Base-by-base conservation (phyloP, 2,888 invertebrate genomes). In the Anoplius nigerrimus region DNA sequence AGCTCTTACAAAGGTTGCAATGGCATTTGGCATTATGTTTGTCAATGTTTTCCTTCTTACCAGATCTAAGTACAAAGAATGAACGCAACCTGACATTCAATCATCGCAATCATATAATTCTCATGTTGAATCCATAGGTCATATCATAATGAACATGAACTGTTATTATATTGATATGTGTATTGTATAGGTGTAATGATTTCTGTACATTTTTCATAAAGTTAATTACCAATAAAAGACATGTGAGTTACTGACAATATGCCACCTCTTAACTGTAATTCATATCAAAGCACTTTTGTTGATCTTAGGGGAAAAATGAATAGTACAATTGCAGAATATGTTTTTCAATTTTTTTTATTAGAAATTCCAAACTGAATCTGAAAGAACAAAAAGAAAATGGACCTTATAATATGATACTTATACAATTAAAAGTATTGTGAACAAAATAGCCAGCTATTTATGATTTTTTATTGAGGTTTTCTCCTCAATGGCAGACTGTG, bases 381-480 rank as follows among this genome's bases (percentile, higher is more conserved):
- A 75, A 82, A 82, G 58, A 75, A 72, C 21, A 62, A 63, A 27
- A 6, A 27, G 11, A 34, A 34, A 34, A 1, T 34, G 4, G 34
- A 34, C 11, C 34, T 63, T 74, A 70, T 70, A 8, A 2, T 13
- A 45, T n/a, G 6, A 57, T 56, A 64, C 13, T 64, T 24, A n/a
- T 27, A 61, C 24, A 5, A 2, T 13, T 54, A 24, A 15, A 62
- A 20, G 22, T 27, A 18, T 11, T 46, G 20, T 46, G 21, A 16
- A 46, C 21, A n/a, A n/a, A n/a, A n/a, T n/a, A n/a, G n/a, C n/a
- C n/a, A n/a, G n/a, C n/a, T 2, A 42, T 43, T 21, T 43, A 57
- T 79, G 87, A 88, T 89, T 89, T 90, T 83, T 89, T 90, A 85
- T 90, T 90, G 90, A 85, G 90, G 89, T 90, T 88, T 52, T 86